phyloP scores from a whole-genome alignment of 2,888 invertebrate genomes.

The Vesta saturnalis region DNA sequence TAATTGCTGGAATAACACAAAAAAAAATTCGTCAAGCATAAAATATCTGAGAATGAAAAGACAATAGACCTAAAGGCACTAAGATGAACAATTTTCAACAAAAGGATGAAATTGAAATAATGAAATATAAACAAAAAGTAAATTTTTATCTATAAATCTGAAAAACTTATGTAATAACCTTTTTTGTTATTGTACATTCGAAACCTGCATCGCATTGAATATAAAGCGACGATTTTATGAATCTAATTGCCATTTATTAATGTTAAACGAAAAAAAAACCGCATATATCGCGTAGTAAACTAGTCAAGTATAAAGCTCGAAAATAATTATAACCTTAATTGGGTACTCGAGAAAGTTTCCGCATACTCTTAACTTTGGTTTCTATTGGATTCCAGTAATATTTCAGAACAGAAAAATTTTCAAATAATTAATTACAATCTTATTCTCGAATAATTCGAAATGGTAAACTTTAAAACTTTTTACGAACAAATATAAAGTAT shows the following conservation, averaged over 20 bases:
- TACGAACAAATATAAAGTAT: no score
- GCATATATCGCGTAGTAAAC: not conserved
- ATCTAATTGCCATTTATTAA: no score
- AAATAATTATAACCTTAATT: not conserved
- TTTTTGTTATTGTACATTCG: no score
- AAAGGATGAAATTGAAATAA: not conserved
- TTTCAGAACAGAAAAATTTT: not conserved
- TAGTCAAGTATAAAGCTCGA: not conserved
- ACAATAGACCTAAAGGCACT: not conserved
- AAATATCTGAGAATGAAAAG: not conserved
- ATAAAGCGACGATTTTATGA: no score
- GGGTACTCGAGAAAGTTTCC: not conserved
- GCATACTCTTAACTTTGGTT: not conserved
- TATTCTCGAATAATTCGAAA: no score
- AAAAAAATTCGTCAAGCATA: not conserved
- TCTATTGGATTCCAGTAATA: not conserved
- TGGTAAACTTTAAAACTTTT: no score
- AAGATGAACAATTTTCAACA: not conserved
- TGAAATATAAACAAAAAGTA: not conserved
- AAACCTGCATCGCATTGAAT: no score
- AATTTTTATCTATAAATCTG: not conserved
- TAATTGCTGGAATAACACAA: not conserved
- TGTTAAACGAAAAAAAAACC: no score
- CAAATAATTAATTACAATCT: not conserved
- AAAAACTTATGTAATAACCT: no score